A percentile compares a stretch with the other conserved stretches of the same genome.
phyloP scores from a whole-genome alignment of 2,888 invertebrate species.

The Acanthacorydalis orientalis region DNA sequence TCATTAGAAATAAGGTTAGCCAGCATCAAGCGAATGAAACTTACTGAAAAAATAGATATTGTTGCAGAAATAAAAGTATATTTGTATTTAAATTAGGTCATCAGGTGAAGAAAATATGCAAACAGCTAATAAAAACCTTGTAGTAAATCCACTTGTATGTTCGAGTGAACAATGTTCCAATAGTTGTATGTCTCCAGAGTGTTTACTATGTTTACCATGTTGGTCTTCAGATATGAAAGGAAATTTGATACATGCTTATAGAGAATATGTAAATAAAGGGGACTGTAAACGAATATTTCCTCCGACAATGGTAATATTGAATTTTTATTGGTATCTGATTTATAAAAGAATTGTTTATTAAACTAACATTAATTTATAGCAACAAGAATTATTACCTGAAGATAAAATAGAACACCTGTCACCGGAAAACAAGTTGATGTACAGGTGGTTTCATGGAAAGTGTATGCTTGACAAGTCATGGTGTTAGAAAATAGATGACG shows the following conservation, averaged over 20 bases:
- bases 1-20: constrained; percentile 26
- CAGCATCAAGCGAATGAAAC: constrained; percentile 1
- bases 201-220: constrained; percentile 67
- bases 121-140: constrained; percentile 63
- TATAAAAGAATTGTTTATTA: too few species aligned
- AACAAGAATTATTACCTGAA: constrained; percentile 24
- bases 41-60: too few species aligned
- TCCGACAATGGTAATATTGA: constrained; percentile 34
- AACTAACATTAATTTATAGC: too few species aligned
- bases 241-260: constrained; percentile 48
- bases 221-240: constrained; percentile 38
- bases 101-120: constrained; percentile 40
- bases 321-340: too few species aligned
- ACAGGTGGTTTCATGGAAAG: constrained; percentile 79
- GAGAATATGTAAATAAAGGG: constrained; percentile 64
- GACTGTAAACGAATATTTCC: constrained; percentile 74
- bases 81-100: constrained; percentile 23
- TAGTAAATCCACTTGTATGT: constrained; percentile 56
- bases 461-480: constrained; percentile 63
- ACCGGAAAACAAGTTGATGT: constrained; percentile 53
- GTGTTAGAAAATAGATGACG: constrained; percentile 34
- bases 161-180: constrained; percentile 31
- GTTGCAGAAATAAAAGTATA: constrained; percentile 1
- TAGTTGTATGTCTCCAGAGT: constrained; percentile 47
- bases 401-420: constrained; percentile 36